Base-by-base conservation (phyloP, 2,113 vertebrate species). In the Apistogramma diplotaenia region DNA sequence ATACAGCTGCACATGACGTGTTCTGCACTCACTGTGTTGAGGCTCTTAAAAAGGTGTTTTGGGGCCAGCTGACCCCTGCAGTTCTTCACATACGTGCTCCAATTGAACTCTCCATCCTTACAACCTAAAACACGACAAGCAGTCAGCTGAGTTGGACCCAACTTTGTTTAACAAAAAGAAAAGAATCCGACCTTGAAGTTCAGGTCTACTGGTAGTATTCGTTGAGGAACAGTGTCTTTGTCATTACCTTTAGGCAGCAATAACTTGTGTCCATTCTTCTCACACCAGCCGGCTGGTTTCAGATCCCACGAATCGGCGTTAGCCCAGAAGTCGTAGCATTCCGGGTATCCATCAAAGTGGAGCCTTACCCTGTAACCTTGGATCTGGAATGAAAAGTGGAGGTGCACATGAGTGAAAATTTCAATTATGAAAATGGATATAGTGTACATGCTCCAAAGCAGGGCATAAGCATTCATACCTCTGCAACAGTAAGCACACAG, bases 271-370 rank as follows among this genome's bases (percentile, higher is more conserved):
- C 94, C 94, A 18, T 95, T 97, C 93, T 97, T 97, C 90, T 98
- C 97, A 93, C 97, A 98, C 97, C 97, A 98, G 82, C 96, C 96
- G 2, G 96, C 95, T 11, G 97, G 97, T 89, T 96, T 96, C 83
- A 98, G 83, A 65, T 97, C 97, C 94, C 96, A 94, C 8, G 97
- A 97, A 89, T 98, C 97, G 0, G 96, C 96, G 31, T 97, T 98
- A 65, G 96, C 95, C 97, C 97, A 98, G 89, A 97, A 97, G 92
- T 98, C 97, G 3, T 97, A 97, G 92, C 95, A 97, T 78, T 97
- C 97, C 3, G 96, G 95, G 85, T 97, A 98, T n/a, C 96, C 96
- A 33, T 98, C 97, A 0, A 98, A 98, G 92, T 97, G 97, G 46
- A 98, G 93, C 3, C 97, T 81, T 21, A 97, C 91, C 81, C 97